These are phyloP conservation scores for Tadarida brasiliensis DNA, from an alignment of 2,797 vertebrate species.

Conservation along the genomic window DNA sequence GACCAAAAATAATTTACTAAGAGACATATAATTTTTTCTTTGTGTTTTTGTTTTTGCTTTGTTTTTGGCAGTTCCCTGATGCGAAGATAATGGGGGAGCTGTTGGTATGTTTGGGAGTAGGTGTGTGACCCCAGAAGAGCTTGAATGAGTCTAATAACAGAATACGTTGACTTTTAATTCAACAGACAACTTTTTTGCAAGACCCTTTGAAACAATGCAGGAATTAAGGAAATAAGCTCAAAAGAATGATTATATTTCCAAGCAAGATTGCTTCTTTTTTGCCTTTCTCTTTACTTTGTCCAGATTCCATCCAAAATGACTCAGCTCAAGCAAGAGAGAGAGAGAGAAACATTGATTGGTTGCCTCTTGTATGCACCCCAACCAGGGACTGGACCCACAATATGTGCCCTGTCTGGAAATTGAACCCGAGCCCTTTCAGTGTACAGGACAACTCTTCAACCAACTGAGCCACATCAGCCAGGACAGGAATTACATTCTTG, in stretches of 20 bases:
- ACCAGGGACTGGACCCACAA: no score
- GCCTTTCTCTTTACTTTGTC: neutral
- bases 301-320: neutral
- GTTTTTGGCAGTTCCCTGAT: neutral
- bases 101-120: neutral
- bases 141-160: neutral
- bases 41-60: neutral
- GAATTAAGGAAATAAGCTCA: neutral
- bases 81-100: neutral
- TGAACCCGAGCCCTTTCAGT: no score
- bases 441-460: no score
- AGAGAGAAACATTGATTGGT: no score
- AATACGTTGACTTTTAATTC: neutral
- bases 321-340: no score
- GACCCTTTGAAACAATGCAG: neutral
- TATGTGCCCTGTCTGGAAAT: no score
- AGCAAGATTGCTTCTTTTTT: neutral
- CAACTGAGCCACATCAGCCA: no score
- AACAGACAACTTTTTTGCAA: neutral
- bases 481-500: slow-evolving; percentile 22
- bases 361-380: no score
- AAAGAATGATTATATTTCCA: neutral
- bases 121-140: neutral
- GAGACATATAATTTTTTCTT: neutral
- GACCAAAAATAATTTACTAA: neutral